phyloP scores from a whole-genome alignment of 2,888 invertebrate genomes.

The Troides helena region DNA sequence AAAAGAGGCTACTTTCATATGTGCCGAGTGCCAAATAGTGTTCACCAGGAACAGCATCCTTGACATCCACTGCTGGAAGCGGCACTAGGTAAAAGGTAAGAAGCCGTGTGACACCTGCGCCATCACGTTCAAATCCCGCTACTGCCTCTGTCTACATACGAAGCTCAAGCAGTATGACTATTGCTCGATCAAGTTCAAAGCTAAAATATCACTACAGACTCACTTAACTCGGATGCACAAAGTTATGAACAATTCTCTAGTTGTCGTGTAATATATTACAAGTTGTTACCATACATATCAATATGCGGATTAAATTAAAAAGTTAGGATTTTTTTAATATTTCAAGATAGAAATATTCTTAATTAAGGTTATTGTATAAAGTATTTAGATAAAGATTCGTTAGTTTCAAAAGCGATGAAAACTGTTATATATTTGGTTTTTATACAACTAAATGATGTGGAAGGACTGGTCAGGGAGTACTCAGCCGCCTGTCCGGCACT shows the following conservation, averaged over 20 bases:
- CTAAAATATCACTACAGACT: conserved; percentile 56
- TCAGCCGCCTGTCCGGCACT: too few relatives aligned
- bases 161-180: conserved; percentile 68
- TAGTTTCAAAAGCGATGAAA: too few relatives aligned
- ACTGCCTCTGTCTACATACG: conserved; percentile 66
- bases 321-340: too few relatives aligned
- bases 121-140: conserved; percentile 69
- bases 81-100: conserved; percentile 63
- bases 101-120: conserved; percentile 67
- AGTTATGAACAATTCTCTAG: conserved; percentile 54
- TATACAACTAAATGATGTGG: too few relatives aligned
- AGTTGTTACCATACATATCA: conserved; percentile 7
- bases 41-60: conserved; percentile 62
- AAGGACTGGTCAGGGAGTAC: too few relatives aligned
- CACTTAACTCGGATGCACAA: conserved; percentile 68
- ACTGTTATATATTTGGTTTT: too few relatives aligned
- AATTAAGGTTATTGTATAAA: too few relatives aligned
- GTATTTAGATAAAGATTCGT: too few relatives aligned
- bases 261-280: background rate
- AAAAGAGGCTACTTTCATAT: conserved; percentile 60
- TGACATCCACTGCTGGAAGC: conserved; percentile 63
- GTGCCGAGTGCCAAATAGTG: conserved; percentile 67
- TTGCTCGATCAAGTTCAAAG: conserved; percentile 68
- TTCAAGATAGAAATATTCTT: too few relatives aligned
- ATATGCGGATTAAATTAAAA: background rate